A percentile compares a stretch with the other conserved stretches of the same genome.
These are phyloP conservation scores for Barbus barbus DNA, from an alignment of 2,113 vertebrate species.

Conservation along the genomic window DNA sequence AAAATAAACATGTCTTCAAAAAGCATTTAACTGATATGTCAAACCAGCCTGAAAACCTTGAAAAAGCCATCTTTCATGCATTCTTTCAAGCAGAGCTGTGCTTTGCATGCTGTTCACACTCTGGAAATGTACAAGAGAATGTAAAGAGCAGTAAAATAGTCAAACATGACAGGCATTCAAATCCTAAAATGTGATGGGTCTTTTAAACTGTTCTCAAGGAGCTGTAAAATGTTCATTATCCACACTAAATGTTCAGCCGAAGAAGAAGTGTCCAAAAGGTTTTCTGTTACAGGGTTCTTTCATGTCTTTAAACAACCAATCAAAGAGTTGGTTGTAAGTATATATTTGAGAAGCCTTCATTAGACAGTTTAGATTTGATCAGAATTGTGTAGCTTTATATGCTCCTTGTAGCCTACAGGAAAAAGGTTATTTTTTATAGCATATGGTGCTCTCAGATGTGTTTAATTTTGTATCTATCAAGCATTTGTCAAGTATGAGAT, in stretches of 20 bases:
- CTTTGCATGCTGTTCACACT: conserved; percentile 39
- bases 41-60: not conserved
- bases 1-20: not conserved
- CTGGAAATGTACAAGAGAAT: conserved; percentile 3
- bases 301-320: not conserved
- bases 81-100: not conserved
- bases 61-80: not conserved
- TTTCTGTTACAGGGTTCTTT: not conserved
- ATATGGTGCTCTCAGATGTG: not conserved
- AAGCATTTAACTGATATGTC: not conserved
- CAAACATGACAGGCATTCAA: conserved; percentile 43
- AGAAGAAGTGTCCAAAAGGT: conserved; percentile 19
- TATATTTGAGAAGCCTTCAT: not conserved
- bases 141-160: conserved; percentile 44
- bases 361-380: not conserved
- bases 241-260: not conserved
- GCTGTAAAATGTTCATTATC: conserved; percentile 21
- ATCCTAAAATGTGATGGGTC: conserved; percentile 38
- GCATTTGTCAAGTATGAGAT: not conserved
- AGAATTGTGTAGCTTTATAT: not conserved
- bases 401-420: not conserved
- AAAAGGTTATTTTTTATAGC: not conserved
- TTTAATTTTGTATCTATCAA: not conserved
- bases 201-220: conserved; percentile 33
- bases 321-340: conserved; percentile 3